These are phyloP conservation scores for Megalurothrips usitatus DNA, from an alignment of 2,888 invertebrate genomes.

Conservation along the genomic window DNA sequence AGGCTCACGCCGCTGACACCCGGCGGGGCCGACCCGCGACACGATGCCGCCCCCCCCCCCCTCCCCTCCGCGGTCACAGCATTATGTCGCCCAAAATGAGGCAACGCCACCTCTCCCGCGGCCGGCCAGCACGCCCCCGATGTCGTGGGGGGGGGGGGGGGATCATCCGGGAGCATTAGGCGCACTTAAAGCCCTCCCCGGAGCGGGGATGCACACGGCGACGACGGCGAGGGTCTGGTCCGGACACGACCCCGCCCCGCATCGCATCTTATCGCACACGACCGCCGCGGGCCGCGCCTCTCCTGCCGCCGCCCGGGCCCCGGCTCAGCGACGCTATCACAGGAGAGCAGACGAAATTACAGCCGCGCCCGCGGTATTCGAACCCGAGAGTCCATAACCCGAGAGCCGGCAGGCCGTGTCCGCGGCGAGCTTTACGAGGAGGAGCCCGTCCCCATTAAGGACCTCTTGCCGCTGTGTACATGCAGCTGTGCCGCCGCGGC, in stretches of 20 bases:
- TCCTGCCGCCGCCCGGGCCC: not conserved
- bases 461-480: too few relatives aligned
- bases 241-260: not conserved
- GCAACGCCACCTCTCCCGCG: not conserved
- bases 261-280: too few relatives aligned
- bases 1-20: not conserved
- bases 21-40: too few relatives aligned
- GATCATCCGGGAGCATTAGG: too few relatives aligned
- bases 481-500: too few relatives aligned
- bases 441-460: too few relatives aligned
- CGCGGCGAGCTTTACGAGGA: too few relatives aligned
- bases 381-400: too few relatives aligned
- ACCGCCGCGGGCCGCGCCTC: not conserved
- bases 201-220: not conserved
- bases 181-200: not conserved
- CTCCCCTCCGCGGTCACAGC: not conserved
- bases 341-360: too few relatives aligned
- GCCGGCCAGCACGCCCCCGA: not conserved
- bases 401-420: too few relatives aligned
- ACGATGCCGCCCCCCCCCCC: not conserved
- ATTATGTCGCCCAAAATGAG: slow-evolving; percentile 1
- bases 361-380: too few relatives aligned
- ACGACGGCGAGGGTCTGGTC: not conserved
- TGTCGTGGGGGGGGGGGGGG: not conserved
- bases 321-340: too few relatives aligned